Evolutionary conservation across 2,113 vertebrate species (phyloP), one percentile per base, ranked within the genome.

Genomic region (Acrocephalus arundinaceus): DNA sequence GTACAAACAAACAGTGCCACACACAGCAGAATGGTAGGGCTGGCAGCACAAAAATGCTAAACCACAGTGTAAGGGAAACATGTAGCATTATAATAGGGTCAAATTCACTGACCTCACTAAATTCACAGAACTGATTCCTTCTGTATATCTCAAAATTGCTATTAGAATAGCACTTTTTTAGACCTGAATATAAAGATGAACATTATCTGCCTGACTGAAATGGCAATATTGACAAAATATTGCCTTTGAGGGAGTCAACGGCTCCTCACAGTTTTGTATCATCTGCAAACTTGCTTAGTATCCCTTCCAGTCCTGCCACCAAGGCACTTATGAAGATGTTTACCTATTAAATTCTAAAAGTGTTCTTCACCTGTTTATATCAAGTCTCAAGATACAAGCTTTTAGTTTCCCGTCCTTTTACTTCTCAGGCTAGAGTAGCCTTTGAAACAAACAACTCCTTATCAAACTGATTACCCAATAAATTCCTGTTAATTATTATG

Each of bases 371-470:
- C 28, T 83, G 45, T 58, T 93, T 79, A 21, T 55, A 63, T 5
- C 25, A 74, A 84, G 33, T 86, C 82, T 71, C 68, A 89, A 81
- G 70, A 89, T 3, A 52, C 5, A 72, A 51, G 28, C 33, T n/a
- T 92, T 89, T 35, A 76, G 65, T 59, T 62, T 71, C 27, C 24
- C 65, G 19, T 61, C 61, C 55, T 48, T 24, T 61, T 62, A 13
- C 3, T 92, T 37, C 66, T 62, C 57, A 23, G 48, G 57, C 76
- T 74, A 84, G 25, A 35, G 39, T 4, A 91, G 48, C 17, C 6
- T 75, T 87, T 71, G 52, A 67, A 90, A 92, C 71, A 94, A 90
- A 63, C 46, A 88, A 22, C 68, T 86, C 55, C 76, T 90, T 68
- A 92, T 24, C 6, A 6, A 77, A 81, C 49, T 17, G 73, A 94